These are phyloP conservation scores for Siderastrea siderea DNA, from an alignment of 92 coral and sea anemone genomes.

Conservation along the genomic window DNA sequence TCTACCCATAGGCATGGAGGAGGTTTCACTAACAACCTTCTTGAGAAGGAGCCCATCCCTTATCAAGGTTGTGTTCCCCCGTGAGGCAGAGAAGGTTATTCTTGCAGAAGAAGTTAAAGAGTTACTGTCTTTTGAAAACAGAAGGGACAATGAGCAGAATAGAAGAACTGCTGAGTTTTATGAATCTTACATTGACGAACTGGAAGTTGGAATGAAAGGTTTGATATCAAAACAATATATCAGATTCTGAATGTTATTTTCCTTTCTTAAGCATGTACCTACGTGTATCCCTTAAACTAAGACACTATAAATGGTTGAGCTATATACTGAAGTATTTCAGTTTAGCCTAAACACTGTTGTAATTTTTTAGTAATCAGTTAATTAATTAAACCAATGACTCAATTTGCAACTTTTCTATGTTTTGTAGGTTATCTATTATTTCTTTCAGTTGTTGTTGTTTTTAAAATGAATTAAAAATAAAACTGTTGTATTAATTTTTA, in stretches of 20 bases:
- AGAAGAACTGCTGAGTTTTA: constrained; percentile 41
- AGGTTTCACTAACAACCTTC: constrained; percentile 40
- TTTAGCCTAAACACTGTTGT: too few relatives aligned
- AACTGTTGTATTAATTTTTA: too few relatives aligned
- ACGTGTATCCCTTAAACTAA: not conserved
- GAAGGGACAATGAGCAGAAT: constrained; percentile 22
- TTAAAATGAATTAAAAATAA: too few relatives aligned
- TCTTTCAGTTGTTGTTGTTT: too few relatives aligned
- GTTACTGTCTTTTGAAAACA: constrained; percentile 50
- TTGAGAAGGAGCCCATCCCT: constrained; percentile 46
- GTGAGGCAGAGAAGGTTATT: constrained; percentile 44
- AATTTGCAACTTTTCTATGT: too few relatives aligned
- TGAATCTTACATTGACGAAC: constrained; percentile 52
- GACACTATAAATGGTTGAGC: too few relatives aligned
- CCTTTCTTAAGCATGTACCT: too few relatives aligned
- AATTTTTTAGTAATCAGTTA: too few relatives aligned
- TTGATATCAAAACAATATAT: not conserved
- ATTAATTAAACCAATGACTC: too few relatives aligned
- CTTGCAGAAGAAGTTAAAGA: constrained; percentile 32
- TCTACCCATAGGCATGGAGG: constrained; percentile 72
- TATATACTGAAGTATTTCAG: too few relatives aligned
- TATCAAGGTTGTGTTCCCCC: constrained; percentile 45
- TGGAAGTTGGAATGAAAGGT: constrained; percentile 25
- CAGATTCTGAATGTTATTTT: not conserved
- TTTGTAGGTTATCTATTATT: too few relatives aligned